These are phyloP conservation scores for Micrastur ruficollis DNA, from an alignment of 2,797 vertebrate species.

Conservation along the genomic window DNA sequence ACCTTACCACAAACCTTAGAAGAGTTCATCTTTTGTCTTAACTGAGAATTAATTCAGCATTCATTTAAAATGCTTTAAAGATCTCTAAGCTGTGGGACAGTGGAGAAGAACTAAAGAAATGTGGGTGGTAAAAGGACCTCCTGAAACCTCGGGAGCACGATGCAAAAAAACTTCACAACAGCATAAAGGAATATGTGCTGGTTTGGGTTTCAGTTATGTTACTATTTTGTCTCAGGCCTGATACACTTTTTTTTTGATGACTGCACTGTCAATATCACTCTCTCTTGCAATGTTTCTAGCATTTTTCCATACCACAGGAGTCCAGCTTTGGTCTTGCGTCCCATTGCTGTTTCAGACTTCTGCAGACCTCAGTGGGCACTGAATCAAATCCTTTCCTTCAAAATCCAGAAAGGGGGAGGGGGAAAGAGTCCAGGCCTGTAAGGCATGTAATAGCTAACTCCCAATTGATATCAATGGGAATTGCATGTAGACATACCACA, in stretches of 20 bases:
- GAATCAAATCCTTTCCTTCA: background rate
- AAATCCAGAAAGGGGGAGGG: background rate
- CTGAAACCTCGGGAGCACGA: background rate
- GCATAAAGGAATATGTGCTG: background rate
- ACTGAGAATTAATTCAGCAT: background rate
- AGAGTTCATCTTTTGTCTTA: background rate
- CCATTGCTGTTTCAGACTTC: background rate
- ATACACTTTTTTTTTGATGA: background rate
- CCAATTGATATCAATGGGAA: background rate
- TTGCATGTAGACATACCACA: background rate
- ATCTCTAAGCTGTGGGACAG: background rate
- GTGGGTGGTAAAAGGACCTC: background rate
- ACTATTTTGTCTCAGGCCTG: background rate
- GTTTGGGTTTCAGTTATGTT: background rate
- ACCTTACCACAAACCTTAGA: background rate
- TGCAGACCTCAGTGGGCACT: background rate
- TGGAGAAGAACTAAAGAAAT: background rate
- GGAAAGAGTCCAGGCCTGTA: background rate
- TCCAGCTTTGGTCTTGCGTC: background rate
- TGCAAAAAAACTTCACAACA: background rate
- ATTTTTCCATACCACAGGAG: background rate
- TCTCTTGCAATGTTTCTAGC: background rate
- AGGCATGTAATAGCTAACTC: background rate
- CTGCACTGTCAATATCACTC: background rate
- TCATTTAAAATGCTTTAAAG: background rate